Conservation (phyloP, 1,140 invertebrate species). For the Acromyrmex echinatior region DNA sequence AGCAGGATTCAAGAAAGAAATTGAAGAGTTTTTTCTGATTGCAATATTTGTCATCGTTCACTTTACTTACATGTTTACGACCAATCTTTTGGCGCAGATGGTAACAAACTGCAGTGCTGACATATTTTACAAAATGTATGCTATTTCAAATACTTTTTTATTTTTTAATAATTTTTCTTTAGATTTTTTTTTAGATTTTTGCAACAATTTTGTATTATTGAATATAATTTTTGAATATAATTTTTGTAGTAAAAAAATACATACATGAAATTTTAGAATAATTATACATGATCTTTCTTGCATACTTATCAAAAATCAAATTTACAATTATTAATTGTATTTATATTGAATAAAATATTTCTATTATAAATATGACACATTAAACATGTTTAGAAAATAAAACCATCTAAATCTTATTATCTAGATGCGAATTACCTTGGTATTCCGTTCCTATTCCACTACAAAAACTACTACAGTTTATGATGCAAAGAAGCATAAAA, state of each 20-base stretch:
- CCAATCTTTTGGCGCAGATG: not conserved
- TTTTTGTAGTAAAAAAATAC: slow-evolving; percentile 12
- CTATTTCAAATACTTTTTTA: not conserved
- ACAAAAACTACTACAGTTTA: slow-evolving; percentile 30
- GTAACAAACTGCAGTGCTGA: not conserved
- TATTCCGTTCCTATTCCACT: not conserved
- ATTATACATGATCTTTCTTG: not conserved
- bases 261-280: not conserved
- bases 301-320: not conserved
- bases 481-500: slow-evolving; percentile 26
- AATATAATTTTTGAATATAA: not conserved
- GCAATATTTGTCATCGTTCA: not conserved
- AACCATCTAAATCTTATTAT: not conserved
- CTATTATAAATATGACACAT: not conserved
- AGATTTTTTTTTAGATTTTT: not conserved
- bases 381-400: not conserved
- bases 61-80: slow-evolving; percentile 3
- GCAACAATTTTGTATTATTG: not conserved
- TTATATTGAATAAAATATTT: not conserved
- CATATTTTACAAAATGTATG: slow-evolving; percentile 23
- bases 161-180: not conserved
- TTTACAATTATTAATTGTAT: not conserved
- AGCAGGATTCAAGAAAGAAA: not conserved
- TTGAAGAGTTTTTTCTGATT: not conserved
- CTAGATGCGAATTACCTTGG: slow-evolving; percentile 42